Percentiles rank a stretch among this genome's conserved stretches.
Evolutionary conservation across 2,888 invertebrate species (phyloP).

Genomic region (Antheraea yamamai): DNA sequence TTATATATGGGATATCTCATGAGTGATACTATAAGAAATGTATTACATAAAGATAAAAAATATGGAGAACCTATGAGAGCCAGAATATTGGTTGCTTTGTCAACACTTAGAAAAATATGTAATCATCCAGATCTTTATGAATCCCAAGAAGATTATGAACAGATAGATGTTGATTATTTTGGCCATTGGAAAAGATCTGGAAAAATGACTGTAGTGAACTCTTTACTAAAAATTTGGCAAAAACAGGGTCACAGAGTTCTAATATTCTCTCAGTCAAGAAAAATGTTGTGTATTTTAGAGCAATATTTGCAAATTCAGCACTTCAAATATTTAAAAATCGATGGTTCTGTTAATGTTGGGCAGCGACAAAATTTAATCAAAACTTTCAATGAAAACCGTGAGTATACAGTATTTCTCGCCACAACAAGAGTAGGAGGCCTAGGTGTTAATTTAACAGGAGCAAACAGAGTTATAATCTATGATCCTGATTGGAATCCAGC

Average conservation of each 20-base stretch:
- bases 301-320: conserved; percentile 85
- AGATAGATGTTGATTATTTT: conserved; percentile 81
- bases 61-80: conserved; percentile 81
- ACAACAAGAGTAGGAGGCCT: conserved; percentile 97
- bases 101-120: conserved; percentile 91
- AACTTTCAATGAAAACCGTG: conserved; percentile 90
- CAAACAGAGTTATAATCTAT: conserved; percentile 94
- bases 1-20: conserved; percentile 88
- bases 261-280: conserved; percentile 93
- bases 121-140: conserved; percentile 94
- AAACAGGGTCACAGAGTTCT: conserved; percentile 92
- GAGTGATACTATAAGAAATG: conserved; percentile 78
- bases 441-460: conserved; percentile 95
- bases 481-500: conserved; percentile 99
- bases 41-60: conserved; percentile 80
- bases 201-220: conserved; percentile 95
- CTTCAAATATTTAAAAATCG: conserved; percentile 93
- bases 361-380: conserved; percentile 90
- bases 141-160: conserved; percentile 75
- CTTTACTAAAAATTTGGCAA: conserved; percentile 94
- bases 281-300: conserved; percentile 93
- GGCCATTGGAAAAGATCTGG: conserved; percentile 93
- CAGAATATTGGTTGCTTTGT: conserved; percentile 89
- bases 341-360: conserved; percentile 91
- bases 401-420: conserved; percentile 91